Percentiles rank a stretch among this genome's conserved stretches.
Conservation (phyloP, 2,113 vertebrate species). For the Poecilia latipinna region DNA sequence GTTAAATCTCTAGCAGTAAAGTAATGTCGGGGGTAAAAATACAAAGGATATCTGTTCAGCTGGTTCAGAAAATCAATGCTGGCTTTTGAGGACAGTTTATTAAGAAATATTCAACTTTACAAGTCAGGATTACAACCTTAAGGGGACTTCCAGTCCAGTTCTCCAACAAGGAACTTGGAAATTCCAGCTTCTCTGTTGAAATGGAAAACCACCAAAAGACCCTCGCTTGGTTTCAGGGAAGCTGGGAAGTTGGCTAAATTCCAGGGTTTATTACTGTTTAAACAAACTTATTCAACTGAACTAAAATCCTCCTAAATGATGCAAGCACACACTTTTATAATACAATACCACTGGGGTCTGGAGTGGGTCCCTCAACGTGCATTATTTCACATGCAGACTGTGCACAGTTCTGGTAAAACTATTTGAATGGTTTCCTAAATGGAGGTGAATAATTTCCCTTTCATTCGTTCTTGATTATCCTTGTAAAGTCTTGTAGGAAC, state of each 20-base stretch:
- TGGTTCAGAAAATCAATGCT: neutral
- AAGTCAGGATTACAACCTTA: neutral
- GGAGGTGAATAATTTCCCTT: neutral
- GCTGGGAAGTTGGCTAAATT: no score
- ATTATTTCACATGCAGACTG: no score
- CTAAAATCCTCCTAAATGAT: neutral
- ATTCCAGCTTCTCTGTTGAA: neutral
- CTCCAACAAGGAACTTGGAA: neutral
- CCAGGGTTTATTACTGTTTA: neutral
- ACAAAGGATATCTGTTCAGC: neutral
- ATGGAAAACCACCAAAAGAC: neutral
- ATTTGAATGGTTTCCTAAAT: neutral
- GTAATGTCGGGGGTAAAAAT: neutral
- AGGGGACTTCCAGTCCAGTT: neutral
- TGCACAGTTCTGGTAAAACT: neutral
- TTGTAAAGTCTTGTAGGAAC: neutral
- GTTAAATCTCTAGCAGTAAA: neutral
- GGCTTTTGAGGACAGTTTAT: neutral
- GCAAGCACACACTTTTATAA: neutral
- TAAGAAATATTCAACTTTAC: neutral
- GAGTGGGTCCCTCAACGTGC: no score
- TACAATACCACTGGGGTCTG: neutral
- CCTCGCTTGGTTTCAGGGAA: neutral
- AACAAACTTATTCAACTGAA: neutral
- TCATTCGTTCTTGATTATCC: neutral